A percentile compares a stretch with the other conserved stretches of the same genome.
These are phyloP conservation scores for Mycteria americana DNA, from an alignment of 2,797 vertebrate species.

Conservation along the genomic window DNA sequence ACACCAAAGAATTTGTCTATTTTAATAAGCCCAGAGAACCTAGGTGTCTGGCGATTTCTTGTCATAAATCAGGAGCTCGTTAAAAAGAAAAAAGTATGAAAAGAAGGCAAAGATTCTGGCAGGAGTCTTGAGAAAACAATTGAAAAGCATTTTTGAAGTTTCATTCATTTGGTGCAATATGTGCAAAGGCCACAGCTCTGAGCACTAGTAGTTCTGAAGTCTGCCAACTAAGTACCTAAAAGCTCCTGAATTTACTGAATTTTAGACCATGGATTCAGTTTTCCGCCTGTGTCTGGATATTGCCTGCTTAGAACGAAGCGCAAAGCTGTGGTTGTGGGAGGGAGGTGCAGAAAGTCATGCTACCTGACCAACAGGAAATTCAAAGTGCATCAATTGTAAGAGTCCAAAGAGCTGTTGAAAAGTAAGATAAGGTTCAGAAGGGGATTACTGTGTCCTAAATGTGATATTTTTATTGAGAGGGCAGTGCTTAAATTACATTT, in stretches of 20 bases:
- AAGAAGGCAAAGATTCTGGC: constrained; percentile 31
- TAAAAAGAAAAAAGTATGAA: constrained; percentile 61
- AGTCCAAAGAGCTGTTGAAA: constrained; percentile 72
- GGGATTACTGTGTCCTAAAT: constrained; percentile 61
- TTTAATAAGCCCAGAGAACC: constrained; percentile 70
- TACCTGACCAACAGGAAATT: constrained; percentile 75
- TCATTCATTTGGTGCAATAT: constrained; percentile 23
- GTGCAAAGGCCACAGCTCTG: constrained; percentile 18
- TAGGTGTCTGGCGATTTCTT: constrained; percentile 69
- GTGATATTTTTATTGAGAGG: constrained; percentile 56
- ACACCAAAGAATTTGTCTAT: constrained; percentile 70
- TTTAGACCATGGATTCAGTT: constrained; percentile 18
- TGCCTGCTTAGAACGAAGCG: not conserved
- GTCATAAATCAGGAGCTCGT: constrained; percentile 71
- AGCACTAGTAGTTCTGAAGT: constrained; percentile 2
- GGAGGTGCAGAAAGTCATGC: constrained; percentile 61
- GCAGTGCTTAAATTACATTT: constrained; percentile 62
- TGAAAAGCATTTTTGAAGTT: constrained; percentile 60
- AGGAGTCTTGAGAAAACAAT: constrained; percentile 51
- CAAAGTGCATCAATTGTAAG: constrained; percentile 64
- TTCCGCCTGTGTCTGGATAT: constrained; percentile 25
- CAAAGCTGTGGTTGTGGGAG: constrained; percentile 55
- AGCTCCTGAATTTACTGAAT: constrained; percentile 20
- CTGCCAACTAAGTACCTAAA: constrained; percentile 40
- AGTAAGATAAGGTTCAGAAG: constrained; percentile 70